Evolutionary conservation across 2,113 vertebrate genomes (phyloP), one percentile per base, ranked within the genome.

Genomic region (Aptenodytes forsteri): DNA sequence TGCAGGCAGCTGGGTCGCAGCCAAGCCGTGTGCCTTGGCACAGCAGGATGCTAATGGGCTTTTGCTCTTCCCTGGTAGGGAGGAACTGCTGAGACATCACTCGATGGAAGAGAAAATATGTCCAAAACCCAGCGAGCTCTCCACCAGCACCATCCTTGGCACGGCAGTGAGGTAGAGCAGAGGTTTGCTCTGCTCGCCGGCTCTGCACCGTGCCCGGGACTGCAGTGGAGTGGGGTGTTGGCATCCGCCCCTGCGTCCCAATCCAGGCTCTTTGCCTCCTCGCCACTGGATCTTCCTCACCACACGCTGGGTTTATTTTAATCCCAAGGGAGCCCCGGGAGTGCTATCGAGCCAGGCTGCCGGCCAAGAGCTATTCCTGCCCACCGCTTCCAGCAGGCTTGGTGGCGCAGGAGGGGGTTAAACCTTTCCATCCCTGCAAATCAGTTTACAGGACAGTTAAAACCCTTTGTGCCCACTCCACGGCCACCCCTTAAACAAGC

Each of bases 281-380:
- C 8, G 0, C 40, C 1, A 7, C n/a, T 11, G 54, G 42, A 23
- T 56, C 76, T 75, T 42, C 56, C 76, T 78, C 70, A 11, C 25
- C 56, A 20, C 2, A 1, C 13, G 0, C 38, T 2, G 19, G 34
- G 15, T 36, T 67, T 90, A 47, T 80, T 93, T 85, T 30, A 62
- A 34, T 67, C 85, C 49, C 13, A 1, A 52, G 85, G 80, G 52
- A 96, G 93, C 47, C 50, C 56, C 6, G 2, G 58, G 23, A 64
- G 72, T 2, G 77, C 71, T 71, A 67, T 7, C 7, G 1, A 64
- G 64, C 47, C 82, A 11, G 89, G 91, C 96, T 22, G 73, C 58
- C 3, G 3, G 70, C 93, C 82, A 36, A 78, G 82, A 93, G 92
- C 67, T 69, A 15, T 69, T 95, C 78, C 86, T 92, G 89, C 70